Evolutionary conservation across 2,888 invertebrate species (phyloP).

Genomic region (Agrochola macilenta): DNA sequence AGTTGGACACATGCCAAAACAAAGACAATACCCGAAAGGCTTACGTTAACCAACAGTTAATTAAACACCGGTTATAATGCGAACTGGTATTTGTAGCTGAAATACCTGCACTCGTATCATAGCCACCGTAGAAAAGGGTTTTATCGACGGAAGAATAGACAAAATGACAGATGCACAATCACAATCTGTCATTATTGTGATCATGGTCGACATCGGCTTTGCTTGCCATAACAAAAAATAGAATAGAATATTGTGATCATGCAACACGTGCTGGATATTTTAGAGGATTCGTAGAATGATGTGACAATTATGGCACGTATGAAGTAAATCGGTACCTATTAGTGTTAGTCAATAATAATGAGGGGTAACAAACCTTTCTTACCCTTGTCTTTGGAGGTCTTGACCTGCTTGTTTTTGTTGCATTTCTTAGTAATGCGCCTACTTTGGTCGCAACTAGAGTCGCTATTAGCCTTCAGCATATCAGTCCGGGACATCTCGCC

Average conservation of each 20-base stretch:
- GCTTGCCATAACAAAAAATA: no score
- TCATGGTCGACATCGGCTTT: no score
- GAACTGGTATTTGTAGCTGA: slow-evolving; percentile 8
- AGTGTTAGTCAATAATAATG: slow-evolving; percentile 49
- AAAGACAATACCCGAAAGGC: slow-evolving; percentile 19
- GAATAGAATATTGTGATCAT: no score
- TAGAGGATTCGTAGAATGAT: not conserved
- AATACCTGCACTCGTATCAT: not conserved
- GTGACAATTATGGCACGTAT: not conserved
- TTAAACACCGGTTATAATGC: slow-evolving; percentile 8
- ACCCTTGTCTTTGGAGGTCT: slow-evolving; percentile 92
- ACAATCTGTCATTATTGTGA: no score
- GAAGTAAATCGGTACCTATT: not conserved
- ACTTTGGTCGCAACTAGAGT: slow-evolving; percentile 95
- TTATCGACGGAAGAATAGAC: no score
- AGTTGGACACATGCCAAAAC: slow-evolving; percentile 35
- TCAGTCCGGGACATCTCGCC: slow-evolving; percentile 96
- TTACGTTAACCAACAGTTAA: slow-evolving; percentile 16
- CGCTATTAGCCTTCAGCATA: slow-evolving; percentile 95
- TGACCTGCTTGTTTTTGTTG: slow-evolving; percentile 93
- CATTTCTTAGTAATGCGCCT: slow-evolving; percentile 96
- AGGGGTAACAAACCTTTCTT: slow-evolving; percentile 65
- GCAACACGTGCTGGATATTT: no score
- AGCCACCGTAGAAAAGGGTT: no score
- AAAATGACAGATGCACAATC: no score